Evolutionary conservation across 2,888 invertebrate genomes (phyloP), one percentile per base, ranked within the genome.

Genomic region (Drosophila atripex): DNA sequence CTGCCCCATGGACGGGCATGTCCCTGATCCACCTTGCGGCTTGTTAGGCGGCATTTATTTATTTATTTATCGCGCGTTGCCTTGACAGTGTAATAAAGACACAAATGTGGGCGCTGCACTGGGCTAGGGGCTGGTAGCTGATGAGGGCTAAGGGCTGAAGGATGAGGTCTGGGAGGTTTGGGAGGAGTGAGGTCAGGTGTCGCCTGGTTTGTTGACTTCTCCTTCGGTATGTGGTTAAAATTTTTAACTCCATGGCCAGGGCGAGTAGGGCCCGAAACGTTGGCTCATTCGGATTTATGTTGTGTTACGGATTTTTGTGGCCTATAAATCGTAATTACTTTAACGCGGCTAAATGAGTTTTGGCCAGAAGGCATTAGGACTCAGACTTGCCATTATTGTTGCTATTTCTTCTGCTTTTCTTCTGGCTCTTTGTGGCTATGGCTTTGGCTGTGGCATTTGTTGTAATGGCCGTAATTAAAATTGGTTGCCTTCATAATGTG

Each of bases 251-350:
- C 57, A 57, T 69, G 69, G 35, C 35, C 35, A n/a, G 35, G 75
- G 72, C 55, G 35, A 18, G 21, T 21, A 6, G 16, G 7, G 51
- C 23, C 3, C 25, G 57, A 38, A 57, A 54, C 28, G 60, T 18
- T 68, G 80, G 52, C 82, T 82, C 88, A 82, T 87, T 82, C 87
- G 87, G 88, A 82, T 82, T 82, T 87, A 82, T 82, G 82, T 82
- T 78, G 82, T 87, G 84, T 76, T 84, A 71, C 87, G 86, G 86
- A 85, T 88, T 86, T 88, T 86, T 88, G 85, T 85, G 77, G 88
- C 83, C 86, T 87, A 85, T 86, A 86, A 88, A 86, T 86, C 73
- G 87, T 86, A 88, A 86, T 88, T 87, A 88, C 85, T 86, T 84
- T 78, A 87, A 86, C 84, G 73, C 80, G 71, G 69, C 79, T 76